Percentiles rank a stretch among this genome's conserved stretches.
Evolutionary conservation across 2,113 vertebrate species (phyloP).

Genomic region (Phalacrocorax pelagicus): DNA sequence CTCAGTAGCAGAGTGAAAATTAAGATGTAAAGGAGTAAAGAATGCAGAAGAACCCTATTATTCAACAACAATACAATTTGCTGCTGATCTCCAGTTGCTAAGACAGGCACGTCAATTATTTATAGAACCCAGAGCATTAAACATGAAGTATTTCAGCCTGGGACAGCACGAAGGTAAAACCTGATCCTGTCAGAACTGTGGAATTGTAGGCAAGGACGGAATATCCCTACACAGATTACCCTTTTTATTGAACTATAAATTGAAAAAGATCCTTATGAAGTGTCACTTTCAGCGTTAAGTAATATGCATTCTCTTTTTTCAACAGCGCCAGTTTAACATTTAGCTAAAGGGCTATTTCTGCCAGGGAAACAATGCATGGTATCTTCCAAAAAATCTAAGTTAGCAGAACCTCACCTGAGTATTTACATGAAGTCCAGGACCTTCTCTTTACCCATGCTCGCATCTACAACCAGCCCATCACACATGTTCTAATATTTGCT

Average conservation of each 20-base stretch:
- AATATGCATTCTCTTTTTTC: not conserved
- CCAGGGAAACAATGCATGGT: not conserved
- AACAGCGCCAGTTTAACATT: not conserved
- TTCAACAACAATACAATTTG: conserved; percentile 72
- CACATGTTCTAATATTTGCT: not conserved
- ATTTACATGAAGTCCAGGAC: not conserved
- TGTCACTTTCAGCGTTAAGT: not conserved
- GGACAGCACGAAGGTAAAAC: conserved; percentile 66
- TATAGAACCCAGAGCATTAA: conserved; percentile 68
- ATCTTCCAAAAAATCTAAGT: not conserved
- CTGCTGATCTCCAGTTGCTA: conserved; percentile 56
- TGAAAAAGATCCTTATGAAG: not conserved
- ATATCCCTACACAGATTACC: not conserved
- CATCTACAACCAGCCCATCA: not conserved
- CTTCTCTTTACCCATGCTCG: not conserved
- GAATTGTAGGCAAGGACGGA: conserved; percentile 36
- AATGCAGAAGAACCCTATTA: conserved; percentile 58
- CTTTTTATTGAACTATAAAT: conserved; percentile 39
- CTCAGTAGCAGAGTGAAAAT: conserved; percentile 57
- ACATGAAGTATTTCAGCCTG: conserved; percentile 72
- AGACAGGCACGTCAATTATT: conserved; percentile 70
- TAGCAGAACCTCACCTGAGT: not conserved
- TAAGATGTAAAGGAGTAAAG: conserved; percentile 66
- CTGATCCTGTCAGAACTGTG: conserved; percentile 54
- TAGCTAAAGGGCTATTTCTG: not conserved